phyloP scores from a whole-genome alignment of 2,888 invertebrate genomes.

The Cheilosia impressa region DNA sequence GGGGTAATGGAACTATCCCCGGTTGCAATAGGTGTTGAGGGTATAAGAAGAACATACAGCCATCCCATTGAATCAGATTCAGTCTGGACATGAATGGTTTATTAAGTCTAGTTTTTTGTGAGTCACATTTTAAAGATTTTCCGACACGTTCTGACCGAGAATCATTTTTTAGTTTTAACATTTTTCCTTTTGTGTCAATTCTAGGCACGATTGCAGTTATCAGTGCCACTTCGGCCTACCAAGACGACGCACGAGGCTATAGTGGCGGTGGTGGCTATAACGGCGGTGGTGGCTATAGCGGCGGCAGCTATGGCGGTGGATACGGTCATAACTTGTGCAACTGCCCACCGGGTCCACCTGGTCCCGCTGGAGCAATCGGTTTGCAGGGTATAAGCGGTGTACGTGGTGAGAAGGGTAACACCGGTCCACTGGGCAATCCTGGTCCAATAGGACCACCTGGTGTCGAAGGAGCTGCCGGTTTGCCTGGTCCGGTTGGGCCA shows the following conservation, averaged over 20 bases:
- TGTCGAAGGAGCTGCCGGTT: constrained; percentile 57
- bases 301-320: constrained; percentile 8
- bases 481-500: constrained; percentile 57
- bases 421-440: constrained; percentile 22
- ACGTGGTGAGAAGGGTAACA: constrained; percentile 50
- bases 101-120: constrained; percentile 53
- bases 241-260: neutral
- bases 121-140: constrained; percentile 9
- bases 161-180: neutral
- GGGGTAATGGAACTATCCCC: neutral
- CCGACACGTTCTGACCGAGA: neutral
- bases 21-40: constrained; percentile 6
- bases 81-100: constrained; percentile 57
- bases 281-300: neutral
- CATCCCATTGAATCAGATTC: constrained; percentile 37
- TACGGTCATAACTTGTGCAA: constrained; percentile 21
- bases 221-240: constrained; percentile 13
- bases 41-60: constrained; percentile 55
- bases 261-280: neutral
- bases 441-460: constrained; percentile 57
- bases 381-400: constrained; percentile 40
- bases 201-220: constrained; percentile 44
- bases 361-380: constrained; percentile 49
- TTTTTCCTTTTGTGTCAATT: neutral
- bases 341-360: constrained; percentile 60